Conservation (phyloP, 2,113 vertebrate genomes). For the Merops nubicus region DNA sequence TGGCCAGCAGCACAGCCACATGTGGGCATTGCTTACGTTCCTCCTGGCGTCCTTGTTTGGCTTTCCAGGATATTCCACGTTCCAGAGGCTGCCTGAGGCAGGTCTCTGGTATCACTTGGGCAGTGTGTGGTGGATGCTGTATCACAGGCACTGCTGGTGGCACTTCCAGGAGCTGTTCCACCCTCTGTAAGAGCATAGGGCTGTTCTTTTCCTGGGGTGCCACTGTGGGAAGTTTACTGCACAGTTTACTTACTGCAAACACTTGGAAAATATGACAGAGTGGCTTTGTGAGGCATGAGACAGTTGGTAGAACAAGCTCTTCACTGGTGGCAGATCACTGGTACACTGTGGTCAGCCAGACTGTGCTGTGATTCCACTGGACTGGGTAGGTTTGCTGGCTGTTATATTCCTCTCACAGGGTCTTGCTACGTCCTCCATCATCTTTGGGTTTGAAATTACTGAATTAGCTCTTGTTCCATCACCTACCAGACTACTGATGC, state of each 20-base stretch:
- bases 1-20: not conserved
- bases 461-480: not conserved
- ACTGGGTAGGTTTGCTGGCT: not conserved
- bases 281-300: not conserved
- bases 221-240: not conserved
- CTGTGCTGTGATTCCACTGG: not conserved
- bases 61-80: not conserved
- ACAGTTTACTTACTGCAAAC: fast-evolving
- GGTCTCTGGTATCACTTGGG: not conserved
- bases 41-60: not conserved
- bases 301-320: fast-evolving
- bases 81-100: too few relatives aligned
- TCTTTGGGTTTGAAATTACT: not conserved
- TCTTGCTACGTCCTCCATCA: not conserved
- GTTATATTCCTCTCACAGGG: not conserved
- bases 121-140: too few relatives aligned
- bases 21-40: not conserved
- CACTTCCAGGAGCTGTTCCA: not conserved
- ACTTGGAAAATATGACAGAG: not conserved
- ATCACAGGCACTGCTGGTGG: not conserved
- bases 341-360: fast-evolving
- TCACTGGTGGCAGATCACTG: not conserved
- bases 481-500: not conserved
- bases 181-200: not conserved
- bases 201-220: not conserved